A percentile compares a stretch with the other conserved stretches of the same genome.
phyloP scores from a whole-genome alignment of 2,888 invertebrate genomes.

The Neoscelio sp. region DNA sequence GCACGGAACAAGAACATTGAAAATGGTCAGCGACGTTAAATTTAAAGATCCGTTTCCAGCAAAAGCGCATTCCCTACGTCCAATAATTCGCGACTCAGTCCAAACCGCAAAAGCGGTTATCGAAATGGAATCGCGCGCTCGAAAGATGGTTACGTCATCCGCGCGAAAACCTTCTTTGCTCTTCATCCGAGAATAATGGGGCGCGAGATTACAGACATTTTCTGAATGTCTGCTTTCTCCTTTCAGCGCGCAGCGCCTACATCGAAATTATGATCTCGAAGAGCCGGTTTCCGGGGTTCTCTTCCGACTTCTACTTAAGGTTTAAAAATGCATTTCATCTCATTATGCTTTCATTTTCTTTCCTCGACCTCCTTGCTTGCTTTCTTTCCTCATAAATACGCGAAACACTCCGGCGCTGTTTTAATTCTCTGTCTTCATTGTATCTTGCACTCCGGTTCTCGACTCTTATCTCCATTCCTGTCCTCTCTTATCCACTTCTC shows the following conservation, averaged over 20 bases:
- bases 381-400: constrained; percentile 36
- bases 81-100: neutral
- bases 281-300: neutral
- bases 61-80: too few relatives aligned
- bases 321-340: constrained; percentile 64
- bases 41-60: too few relatives aligned
- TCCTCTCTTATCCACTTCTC: constrained; percentile 55
- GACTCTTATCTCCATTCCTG: constrained; percentile 65
- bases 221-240: constrained; percentile 50
- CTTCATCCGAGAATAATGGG: constrained; percentile 65
- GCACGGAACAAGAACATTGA: too few relatives aligned
- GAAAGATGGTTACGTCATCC: constrained; percentile 47
- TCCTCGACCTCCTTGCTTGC: constrained; percentile 59
- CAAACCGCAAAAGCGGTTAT: constrained; percentile 33
- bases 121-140: constrained; percentile 6
- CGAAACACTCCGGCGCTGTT: neutral
- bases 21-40: too few relatives aligned
- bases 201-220: constrained; percentile 61
- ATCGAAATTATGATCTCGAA: constrained; percentile 44
- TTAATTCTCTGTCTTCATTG: constrained; percentile 49
- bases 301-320: constrained; percentile 28
- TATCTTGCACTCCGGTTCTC: constrained; percentile 14
- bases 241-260: constrained; percentile 39
- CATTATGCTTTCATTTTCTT: constrained; percentile 64
- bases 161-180: constrained; percentile 61